A percentile compares a stretch with the other conserved stretches of the same genome.
These are phyloP conservation scores for Harpagoxenus sublaevis DNA, from an alignment of 2,888 invertebrate genomes.

Conservation along the genomic window DNA sequence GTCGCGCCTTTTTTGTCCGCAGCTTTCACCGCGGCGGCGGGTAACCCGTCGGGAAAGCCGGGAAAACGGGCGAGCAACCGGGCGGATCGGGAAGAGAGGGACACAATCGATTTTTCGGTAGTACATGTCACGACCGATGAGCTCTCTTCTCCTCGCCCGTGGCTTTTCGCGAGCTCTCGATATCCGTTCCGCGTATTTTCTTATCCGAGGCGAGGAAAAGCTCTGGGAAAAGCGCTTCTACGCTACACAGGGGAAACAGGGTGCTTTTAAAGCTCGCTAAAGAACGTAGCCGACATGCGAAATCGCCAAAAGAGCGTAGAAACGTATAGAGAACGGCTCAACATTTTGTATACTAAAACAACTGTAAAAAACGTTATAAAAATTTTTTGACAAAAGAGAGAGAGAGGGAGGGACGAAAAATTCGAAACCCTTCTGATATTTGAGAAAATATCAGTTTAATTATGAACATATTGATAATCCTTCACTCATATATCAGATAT, in stretches of 20 bases:
- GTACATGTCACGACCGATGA: constrained; percentile 43
- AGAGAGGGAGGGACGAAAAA: neutral
- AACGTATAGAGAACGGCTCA: neutral
- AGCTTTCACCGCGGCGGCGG: constrained; percentile 34
- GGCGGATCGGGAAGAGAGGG: constrained; percentile 2
- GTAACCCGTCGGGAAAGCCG: constrained; percentile 28
- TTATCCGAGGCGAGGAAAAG: constrained; percentile 40
- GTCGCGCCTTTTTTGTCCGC: constrained; percentile 64
- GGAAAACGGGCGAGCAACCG: neutral
- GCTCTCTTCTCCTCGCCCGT: constrained; percentile 35
- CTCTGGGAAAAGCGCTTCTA: constrained; percentile 9
- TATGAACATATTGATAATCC: neutral
- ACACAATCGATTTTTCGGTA: constrained; percentile 55
- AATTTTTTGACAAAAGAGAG: neutral
- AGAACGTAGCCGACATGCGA: constrained; percentile 8
- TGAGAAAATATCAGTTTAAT: neutral
- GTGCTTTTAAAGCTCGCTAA: constrained; percentile 25
- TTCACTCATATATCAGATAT: neutral
- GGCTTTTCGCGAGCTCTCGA: constrained; percentile 46
- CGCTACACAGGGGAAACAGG: neutral
- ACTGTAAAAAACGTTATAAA: neutral
- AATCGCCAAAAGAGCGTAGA: constrained; percentile 1
- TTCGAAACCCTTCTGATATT: neutral
- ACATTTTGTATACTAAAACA: neutral
- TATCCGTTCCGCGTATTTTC: constrained; percentile 48